Conservation (phyloP, 2,888 invertebrate species). For the Furcula furcula region DNA sequence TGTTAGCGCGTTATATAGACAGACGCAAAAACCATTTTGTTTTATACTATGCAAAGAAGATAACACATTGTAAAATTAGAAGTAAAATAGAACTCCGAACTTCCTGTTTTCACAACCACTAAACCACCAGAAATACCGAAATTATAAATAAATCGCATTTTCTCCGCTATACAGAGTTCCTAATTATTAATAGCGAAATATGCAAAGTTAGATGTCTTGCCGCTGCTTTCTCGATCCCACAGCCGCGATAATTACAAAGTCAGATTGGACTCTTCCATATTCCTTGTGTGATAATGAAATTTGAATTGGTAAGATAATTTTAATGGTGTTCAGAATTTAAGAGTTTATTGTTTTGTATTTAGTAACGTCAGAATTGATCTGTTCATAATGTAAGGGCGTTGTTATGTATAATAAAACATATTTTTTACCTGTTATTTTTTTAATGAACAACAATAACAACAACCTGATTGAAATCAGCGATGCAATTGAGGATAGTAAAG, state of each 20-base stretch:
- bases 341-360: no score
- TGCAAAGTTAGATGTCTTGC: conserved; percentile 71
- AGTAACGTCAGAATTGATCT: no score
- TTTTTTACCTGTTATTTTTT: no score
- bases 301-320: no score
- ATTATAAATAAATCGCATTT: conserved; percentile 58
- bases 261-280: conserved; percentile 66
- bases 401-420: no score
- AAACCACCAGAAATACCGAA: conserved; percentile 21
- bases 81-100: conserved; percentile 14
- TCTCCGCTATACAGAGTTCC: conserved; percentile 42
- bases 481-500: no score
- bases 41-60: neutral
- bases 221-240: conserved; percentile 52
- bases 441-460: no score
- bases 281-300: conserved; percentile 47
- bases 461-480: no score
- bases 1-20: no score
- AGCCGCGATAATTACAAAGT: conserved; percentile 65
- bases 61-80: no score
- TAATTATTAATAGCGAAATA: conserved; percentile 71
- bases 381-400: no score
- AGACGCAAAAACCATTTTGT: neutral
- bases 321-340: no score
- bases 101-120: neutral